Evolutionary conservation across 2,797 vertebrate species (phyloP), one percentile per base, ranked within the genome.

Genomic region (Betta splendens): DNA sequence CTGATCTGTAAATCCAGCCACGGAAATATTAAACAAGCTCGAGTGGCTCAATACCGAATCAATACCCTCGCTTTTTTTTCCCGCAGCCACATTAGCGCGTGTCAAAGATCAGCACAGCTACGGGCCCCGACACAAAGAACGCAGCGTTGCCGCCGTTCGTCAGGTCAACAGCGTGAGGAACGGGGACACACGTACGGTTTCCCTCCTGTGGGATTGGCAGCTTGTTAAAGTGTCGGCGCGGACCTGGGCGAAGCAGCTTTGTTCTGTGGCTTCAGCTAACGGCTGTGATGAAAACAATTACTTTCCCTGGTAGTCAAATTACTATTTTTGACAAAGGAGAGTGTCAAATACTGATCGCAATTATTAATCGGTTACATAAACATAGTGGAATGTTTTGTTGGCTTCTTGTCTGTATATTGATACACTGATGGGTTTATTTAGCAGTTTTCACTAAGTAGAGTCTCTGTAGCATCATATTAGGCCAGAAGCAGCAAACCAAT

Each of bases 1-100:
- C 46, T 77, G 77, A 69, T 78, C 80, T 77, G 66, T 65, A 75
- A 81, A 79, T 59, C 45, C 31, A 42, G 60, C 56, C 62, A 40
- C 63, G 62, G 76, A 75, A 77, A 78, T 45, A 83, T 80, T 72
- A 80, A 85, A 86, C 39, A 83, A 48, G 68, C 68, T 57, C 65
- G 52, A 72, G 70, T 57, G 53, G 69, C 58, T 82, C 80, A 61
- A 79, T 79, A 72, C 58, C 25, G 57, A 87, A 87, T 90, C 85
- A 75, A 86, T 86, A 77, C 42, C 47, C 40, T 47, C 29, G 9
- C 7, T 56, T 61, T 65, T 74, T 80, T 72, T 72, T 36, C 4
- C n/a, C 67, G 66, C 55, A 50, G 66, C 20, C 48, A 44, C 58
- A 83, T 83, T 68, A 79, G 57, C 62, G 75, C 52, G 64, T 62